Evolutionary conservation across 2,888 invertebrate species (phyloP).

Genomic region (Gari tellinella): DNA sequence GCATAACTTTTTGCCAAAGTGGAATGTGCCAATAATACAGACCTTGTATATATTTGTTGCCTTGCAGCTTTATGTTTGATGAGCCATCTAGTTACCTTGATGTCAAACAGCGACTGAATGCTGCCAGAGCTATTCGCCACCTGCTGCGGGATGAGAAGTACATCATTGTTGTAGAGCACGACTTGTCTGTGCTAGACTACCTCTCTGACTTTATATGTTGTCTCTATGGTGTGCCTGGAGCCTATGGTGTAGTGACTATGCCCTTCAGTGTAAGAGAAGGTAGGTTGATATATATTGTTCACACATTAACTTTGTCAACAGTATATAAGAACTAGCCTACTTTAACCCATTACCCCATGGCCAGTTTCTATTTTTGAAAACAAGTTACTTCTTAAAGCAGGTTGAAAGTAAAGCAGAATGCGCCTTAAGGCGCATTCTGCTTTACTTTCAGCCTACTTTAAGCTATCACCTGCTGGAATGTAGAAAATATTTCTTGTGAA

Average conservation of each 20-base stretch:
- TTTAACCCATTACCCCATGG: too few species aligned
- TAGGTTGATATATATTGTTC: too few species aligned
- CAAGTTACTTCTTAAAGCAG: too few species aligned
- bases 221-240: conserved; percentile 98
- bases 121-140: conserved; percentile 96
- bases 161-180: conserved; percentile 99
- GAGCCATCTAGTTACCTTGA: conserved; percentile 99
- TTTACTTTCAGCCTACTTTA: too few species aligned
- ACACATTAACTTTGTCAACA: too few species aligned
- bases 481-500: too few species aligned
- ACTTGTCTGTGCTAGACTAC: conserved; percentile 99
- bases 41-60: not conserved
- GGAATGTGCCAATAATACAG: not conserved
- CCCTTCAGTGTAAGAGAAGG: conserved; percentile 99
- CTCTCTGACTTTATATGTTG: conserved; percentile 99
- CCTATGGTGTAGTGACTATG: conserved; percentile 99
- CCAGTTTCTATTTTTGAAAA: too few species aligned
- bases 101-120: conserved; percentile 98
- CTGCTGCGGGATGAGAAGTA: conserved; percentile 97
- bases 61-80: conserved; percentile 96
- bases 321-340: too few species aligned
- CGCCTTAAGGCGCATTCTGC: too few species aligned
- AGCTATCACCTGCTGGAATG: too few species aligned
- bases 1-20: not conserved
- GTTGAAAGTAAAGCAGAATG: too few species aligned